Base-by-base conservation (phyloP, 1,140 invertebrate genomes). In the Gyrodactylus salaris region DNA sequence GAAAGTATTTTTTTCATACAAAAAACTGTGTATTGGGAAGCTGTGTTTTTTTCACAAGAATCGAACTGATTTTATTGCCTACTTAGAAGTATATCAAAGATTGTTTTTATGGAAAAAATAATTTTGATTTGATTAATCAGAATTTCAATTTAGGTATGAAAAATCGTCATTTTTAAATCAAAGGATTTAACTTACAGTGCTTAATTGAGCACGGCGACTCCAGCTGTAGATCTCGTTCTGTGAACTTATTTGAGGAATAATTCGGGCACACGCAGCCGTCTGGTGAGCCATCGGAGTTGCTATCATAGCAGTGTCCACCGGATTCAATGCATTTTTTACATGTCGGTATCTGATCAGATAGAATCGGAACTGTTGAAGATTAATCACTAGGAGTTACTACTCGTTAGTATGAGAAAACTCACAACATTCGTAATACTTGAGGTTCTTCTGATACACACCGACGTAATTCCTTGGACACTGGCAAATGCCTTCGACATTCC, bases 371-470 rank as follows among this genome's bases (percentile, higher is more conserved):
- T 54, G n/a, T n/a, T n/a, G n/a, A n/a, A n/a, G n/a, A n/a, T n/a
- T n/a, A n/a, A n/a, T n/a, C n/a, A n/a, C n/a, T n/a, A n/a, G n/a
- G n/a, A n/a, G n/a, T n/a, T n/a, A n/a, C n/a, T n/a, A n/a, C n/a
- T n/a, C n/a, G n/a, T n/a, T n/a, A n/a, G n/a, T n/a, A n/a, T n/a
- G n/a, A n/a, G n/a, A n/a, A 71, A 69, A 23, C 70, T 71, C 2
- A 71, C 70, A 71, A 25, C 70, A 71, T 71, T 71, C 70, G 24
- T 71, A 25, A 25, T 71, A 71, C 24, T 71, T 71, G 1, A 71
- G 25, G 26, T 71, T 24, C 21, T 71, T 24, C n/a, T 71, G 70
- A 25, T 71, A 71, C 20, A 71, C 24, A 20, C 21, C 70, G 21
- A 71, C 25, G 26, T 71, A 25, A 25, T 71, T 25, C 25, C 25